Percentiles rank a stretch among this genome's conserved stretches.
Evolutionary conservation across 2,797 vertebrate species (phyloP).

Genomic region (Moxostoma hubbsi): DNA sequence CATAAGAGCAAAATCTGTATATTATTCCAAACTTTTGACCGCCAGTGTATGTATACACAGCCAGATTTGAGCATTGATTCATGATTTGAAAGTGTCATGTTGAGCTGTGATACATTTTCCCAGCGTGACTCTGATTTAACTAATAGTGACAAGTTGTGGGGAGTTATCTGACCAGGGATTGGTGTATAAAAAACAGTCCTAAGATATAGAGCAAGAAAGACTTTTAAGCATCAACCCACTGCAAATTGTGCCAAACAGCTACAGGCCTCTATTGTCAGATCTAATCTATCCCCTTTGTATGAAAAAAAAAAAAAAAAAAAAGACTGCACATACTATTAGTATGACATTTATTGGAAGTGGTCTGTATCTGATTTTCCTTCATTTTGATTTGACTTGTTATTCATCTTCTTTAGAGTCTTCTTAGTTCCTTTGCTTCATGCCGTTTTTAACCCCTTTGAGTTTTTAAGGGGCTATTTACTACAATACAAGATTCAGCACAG

Average conservation of each 20-base stretch:
- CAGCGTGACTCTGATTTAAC: constrained; percentile 47
- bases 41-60: too few relatives aligned
- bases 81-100: constrained; percentile 32
- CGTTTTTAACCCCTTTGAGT: not conserved
- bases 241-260: constrained; percentile 61
- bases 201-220: constrained; percentile 68
- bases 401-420: not conserved
- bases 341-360: not conserved
- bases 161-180: constrained; percentile 57
- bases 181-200: constrained; percentile 61
- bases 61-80: constrained; percentile 6
- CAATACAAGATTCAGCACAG: not conserved
- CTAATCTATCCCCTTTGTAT: constrained; percentile 69
- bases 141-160: constrained; percentile 60
- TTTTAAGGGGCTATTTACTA: not conserved
- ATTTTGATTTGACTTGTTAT: not conserved
- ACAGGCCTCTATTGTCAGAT: constrained; percentile 77
- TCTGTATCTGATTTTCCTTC: not conserved
- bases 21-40: too few relatives aligned
- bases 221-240: constrained; percentile 82
- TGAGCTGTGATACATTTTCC: constrained; percentile 18
- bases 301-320: not conserved
- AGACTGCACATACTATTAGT: not conserved
- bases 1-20: too few relatives aligned
- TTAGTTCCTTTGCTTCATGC: not conserved